Conservation (phyloP, 53 echinoderm and acorn worm genomes). For the Henricia sp. region DNA sequence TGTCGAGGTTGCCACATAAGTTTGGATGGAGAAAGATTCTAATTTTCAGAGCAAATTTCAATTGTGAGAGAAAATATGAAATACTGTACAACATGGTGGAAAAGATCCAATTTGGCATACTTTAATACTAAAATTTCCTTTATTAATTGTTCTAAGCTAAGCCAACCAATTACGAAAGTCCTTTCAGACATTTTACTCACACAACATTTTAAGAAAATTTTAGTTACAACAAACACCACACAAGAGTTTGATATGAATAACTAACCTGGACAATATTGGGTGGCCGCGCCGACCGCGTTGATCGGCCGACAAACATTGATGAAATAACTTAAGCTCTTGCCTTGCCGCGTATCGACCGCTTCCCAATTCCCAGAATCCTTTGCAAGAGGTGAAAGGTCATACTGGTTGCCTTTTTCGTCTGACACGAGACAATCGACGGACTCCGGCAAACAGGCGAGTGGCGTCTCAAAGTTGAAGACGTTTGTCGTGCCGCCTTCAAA, state of each 20-base stretch:
- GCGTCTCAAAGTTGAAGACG: slow-evolving; percentile 91
- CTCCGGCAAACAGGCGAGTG: slow-evolving; percentile 94
- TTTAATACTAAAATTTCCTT: not conserved
- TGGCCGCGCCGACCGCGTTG: slow-evolving; percentile 65
- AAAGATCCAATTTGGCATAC: no score
- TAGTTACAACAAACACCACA: no score
- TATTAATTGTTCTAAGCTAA: not conserved
- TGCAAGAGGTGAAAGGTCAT: slow-evolving; percentile 89
- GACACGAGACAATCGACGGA: slow-evolving; percentile 96
- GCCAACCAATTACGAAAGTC: no score
- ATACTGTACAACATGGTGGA: no score
- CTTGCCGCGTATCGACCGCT: slow-evolving; percentile 81
- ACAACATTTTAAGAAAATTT: no score
- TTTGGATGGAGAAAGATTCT: no score
- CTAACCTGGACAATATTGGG: slow-evolving; percentile 79
- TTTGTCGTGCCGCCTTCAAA: slow-evolving; percentile 66
- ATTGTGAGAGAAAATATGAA: no score
- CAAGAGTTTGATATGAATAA: no score
- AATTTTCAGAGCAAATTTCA: no score
- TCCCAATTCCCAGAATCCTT: slow-evolving; percentile 94
- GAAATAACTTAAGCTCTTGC: slow-evolving; percentile 75
- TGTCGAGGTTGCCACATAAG: no score
- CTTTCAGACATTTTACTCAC: no score
- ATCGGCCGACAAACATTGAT: slow-evolving; percentile 94
- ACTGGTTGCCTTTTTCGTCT: slow-evolving; percentile 80